Base-by-base conservation (phyloP, 2,113 vertebrate genomes). In the Larimichthys crocea region DNA sequence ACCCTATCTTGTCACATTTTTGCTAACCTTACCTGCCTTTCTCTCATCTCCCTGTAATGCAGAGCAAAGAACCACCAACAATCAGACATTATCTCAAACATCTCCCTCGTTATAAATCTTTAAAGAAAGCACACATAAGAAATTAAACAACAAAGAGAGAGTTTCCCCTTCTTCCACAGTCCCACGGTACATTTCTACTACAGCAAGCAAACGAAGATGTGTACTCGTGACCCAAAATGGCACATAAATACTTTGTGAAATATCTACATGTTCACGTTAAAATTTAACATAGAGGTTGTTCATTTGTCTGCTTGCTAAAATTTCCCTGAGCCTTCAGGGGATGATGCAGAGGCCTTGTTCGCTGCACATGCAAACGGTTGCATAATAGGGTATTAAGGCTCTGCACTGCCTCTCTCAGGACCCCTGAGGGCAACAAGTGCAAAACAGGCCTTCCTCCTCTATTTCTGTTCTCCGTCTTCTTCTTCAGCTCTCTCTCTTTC, bases 371-470 rank as follows among this genome's bases (percentile, higher is more conserved):
- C 74, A 50, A 63, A 53, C 60, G 20, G 29, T 88, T 89, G 31
- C 67, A 61, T 86, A 89, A 85, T 74, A 70, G 53, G 55, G 53
- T 72, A 79, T 64, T 40, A 46, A 46, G 31, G 50, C 50, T 55
- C 22, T 15, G 22, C 60, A 0, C 42, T 1, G 60, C 71, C 67
- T 62, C 78, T 66, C 68, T 68, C 22, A 0, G 16, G 55, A 74
- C 29, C 73, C 61, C 0, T 29, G 22, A 66, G 67, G 61, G 50
- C 42, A 0, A 22, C 17, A 0, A 50, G 63, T 15, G 9, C 70
- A 61, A 75, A 83, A 86, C 73, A 63, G 16, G 81, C 66, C 68
- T 56, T 53, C 67, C 48, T 71, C 65, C 57, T 82, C 66, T 72
- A 53, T 69, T 86, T 79, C 81, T 63, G 62, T 52, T 60, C 63